Percentiles rank a stretch among this genome's conserved stretches.
These are phyloP conservation scores for Poeciliopsis paucimaculata DNA, from an alignment of 2,797 vertebrate genomes.

Conservation along the genomic window DNA sequence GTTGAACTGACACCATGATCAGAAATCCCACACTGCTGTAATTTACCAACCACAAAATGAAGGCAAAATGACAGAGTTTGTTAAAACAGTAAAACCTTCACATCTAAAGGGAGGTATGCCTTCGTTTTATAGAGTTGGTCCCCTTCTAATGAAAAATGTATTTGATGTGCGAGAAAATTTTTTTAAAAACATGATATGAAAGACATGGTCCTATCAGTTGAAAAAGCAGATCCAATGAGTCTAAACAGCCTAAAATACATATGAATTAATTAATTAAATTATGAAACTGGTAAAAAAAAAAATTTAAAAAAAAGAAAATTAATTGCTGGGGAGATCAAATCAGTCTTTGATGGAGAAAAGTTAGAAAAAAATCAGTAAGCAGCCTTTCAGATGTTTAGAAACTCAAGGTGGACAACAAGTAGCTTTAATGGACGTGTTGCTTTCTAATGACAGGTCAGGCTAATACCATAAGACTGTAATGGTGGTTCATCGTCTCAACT, in stretches of 20 bases:
- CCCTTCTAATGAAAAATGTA: not conserved
- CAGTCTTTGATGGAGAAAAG: not conserved
- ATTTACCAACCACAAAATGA: not conserved
- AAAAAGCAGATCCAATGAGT: not conserved
- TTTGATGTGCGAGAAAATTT: not conserved
- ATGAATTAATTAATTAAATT: not conserved
- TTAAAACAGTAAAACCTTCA: not conserved
- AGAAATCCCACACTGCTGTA: not conserved
- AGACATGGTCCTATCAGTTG: not conserved
- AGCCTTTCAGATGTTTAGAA: slow-evolving; percentile 36
- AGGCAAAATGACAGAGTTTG: not conserved
- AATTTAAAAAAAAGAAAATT: not conserved
- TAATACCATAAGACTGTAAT: slow-evolving; percentile 60
- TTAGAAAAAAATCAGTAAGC: not conserved
- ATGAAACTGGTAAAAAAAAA: not conserved
- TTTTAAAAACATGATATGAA: not conserved
- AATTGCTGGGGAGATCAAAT: not conserved
- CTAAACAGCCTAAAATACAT: not conserved
- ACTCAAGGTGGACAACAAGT: slow-evolving; percentile 16
- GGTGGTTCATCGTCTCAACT: slow-evolving; percentile 50
- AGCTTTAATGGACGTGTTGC: slow-evolving; percentile 38
- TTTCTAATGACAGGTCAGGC: slow-evolving; percentile 55
- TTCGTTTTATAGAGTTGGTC: not conserved
- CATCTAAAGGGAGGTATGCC: not conserved
- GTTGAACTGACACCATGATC: not conserved